Evolutionary conservation across 2,888 invertebrate species (phyloP), one percentile per base, ranked within the genome.

Genomic region (Priocnemis perturbator): DNA sequence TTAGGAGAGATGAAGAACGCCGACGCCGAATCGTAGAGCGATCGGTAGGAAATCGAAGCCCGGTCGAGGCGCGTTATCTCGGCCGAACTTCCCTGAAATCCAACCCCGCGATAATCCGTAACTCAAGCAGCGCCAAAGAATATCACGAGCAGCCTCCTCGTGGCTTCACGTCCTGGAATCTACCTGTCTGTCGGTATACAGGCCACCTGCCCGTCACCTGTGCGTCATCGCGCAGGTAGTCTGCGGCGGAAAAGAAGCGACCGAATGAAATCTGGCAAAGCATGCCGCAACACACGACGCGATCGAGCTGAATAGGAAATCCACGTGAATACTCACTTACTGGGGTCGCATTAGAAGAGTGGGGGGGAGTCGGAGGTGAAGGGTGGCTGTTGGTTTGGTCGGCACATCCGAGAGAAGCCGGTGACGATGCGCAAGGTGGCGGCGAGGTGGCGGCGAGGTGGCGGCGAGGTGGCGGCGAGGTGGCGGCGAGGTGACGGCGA

Each of bases 271-370:
- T 14, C 48, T 26, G 56, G 20, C 37, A 37, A 7, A 61, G 47
- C 44, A 55, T 14, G 19, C 30, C 20, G 26, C 19, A n/a, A 20
- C n/a, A n/a, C 1, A 9, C 7, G 15, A 44, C 30, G 52, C 19
- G 48, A 37, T 11, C 37, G 30, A 47, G 47, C 48, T 23, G 48
- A 30, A 61, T 19, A 17, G 44, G 53, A 26, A 56, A 37, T 47
- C 30, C 50, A 50, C 50, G 5, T 50, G 53, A 50, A 79, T 78
- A 79, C 78, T 86, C 78, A 86, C 86, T 83, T 81, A 77, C 78
- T 77, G 76, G 69, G 79, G 76, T 75, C 78, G 80, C 81, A 83
- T 82, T 75, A 77, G 79, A 74, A 75, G 71, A 65, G 55, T 17
- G 64, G 64, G 59, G 67, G 64, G 73, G 61, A 67, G 73, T 57